phyloP scores from a whole-genome alignment of 37 sponge, comb jelly and placozoan genomes.

The Tethya wilhelma region DNA sequence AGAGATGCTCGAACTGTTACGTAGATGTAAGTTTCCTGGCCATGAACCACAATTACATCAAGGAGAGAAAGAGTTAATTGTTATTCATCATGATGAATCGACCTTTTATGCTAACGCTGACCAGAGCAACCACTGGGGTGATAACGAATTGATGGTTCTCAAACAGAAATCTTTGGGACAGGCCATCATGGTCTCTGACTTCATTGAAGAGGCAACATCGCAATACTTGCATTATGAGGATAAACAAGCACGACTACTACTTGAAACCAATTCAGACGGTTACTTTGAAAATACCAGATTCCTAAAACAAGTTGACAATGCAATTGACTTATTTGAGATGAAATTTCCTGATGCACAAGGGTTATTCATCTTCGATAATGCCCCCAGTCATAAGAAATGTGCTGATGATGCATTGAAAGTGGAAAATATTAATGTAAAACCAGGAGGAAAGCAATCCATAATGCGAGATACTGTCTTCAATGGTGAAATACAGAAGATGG shows the following conservation, averaged over 20 bases:
- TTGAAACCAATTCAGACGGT: slow-evolving; percentile 5
- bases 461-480: background rate
- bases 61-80: background rate
- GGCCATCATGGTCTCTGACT: slow-evolving; percentile 39
- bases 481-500: background rate
- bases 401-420: slow-evolving; percentile 3
- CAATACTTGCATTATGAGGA: slow-evolving; percentile 11
- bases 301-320: no score
- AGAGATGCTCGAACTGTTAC: background rate
- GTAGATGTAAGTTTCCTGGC: background rate
- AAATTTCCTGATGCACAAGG: slow-evolving; percentile 3
- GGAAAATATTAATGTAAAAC: slow-evolving; percentile 4
- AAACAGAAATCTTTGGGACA: slow-evolving; percentile 29
- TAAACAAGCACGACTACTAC: background rate
- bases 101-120: slow-evolving; percentile 22
- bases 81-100: slow-evolving; percentile 12
- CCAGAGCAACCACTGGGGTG: slow-evolving; percentile 9
- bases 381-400: slow-evolving; percentile 5
- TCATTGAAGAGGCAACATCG: slow-evolving; percentile 20
- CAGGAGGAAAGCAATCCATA: background rate
- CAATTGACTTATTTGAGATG: slow-evolving; percentile 1
- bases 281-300: background rate
- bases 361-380: slow-evolving; percentile 28
- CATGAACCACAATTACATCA: background rate
- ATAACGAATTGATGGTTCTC: slow-evolving; percentile 4